Conservation (phyloP, 2,888 invertebrate genomes). For the Arctia plantaginis region DNA sequence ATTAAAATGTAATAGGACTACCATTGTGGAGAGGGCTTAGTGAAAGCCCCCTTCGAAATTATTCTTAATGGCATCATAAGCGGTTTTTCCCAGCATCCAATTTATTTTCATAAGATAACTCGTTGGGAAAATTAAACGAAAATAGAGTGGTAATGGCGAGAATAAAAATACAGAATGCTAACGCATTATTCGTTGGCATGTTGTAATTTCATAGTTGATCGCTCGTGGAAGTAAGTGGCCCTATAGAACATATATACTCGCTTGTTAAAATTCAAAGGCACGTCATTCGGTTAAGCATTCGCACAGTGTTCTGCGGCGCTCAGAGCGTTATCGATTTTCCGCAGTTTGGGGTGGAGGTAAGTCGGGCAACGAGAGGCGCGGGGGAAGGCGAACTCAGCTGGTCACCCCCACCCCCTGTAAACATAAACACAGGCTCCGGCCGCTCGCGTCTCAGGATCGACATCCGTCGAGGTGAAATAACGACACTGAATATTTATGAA, state of each 20-base stretch:
- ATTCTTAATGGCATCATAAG: constrained; percentile 67
- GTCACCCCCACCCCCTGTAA: constrained; percentile 74
- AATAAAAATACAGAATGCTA: constrained; percentile 30
- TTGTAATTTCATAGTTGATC: constrained; percentile 37
- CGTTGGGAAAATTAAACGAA: constrained; percentile 65
- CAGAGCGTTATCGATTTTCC: constrained; percentile 82
- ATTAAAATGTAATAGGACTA: constrained; percentile 60
- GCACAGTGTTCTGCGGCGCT: constrained; percentile 71
- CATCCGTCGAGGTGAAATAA: constrained; percentile 83
- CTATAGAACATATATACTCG: constrained; percentile 38
- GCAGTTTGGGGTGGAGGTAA: constrained; percentile 62
- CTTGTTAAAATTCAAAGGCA: constrained; percentile 61
- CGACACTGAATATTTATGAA: constrained; percentile 85
- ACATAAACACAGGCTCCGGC: constrained; percentile 80
- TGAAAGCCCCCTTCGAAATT: constrained; percentile 57
- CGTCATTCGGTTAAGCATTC: constrained; percentile 62
- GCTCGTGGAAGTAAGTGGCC: constrained; percentile 22
- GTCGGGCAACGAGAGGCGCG: constrained; percentile 36
- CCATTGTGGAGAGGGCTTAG: constrained; percentile 57
- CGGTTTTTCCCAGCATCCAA: constrained; percentile 68
- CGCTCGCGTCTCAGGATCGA: constrained; percentile 70
- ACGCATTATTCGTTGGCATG: constrained; percentile 18
- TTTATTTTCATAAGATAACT: constrained; percentile 69
- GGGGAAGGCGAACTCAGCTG: constrained; percentile 75
- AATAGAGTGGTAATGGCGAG: constrained; percentile 55